These are phyloP conservation scores for Drosophila macrospina DNA, from an alignment of 2,888 invertebrate species.

Conservation along the genomic window DNA sequence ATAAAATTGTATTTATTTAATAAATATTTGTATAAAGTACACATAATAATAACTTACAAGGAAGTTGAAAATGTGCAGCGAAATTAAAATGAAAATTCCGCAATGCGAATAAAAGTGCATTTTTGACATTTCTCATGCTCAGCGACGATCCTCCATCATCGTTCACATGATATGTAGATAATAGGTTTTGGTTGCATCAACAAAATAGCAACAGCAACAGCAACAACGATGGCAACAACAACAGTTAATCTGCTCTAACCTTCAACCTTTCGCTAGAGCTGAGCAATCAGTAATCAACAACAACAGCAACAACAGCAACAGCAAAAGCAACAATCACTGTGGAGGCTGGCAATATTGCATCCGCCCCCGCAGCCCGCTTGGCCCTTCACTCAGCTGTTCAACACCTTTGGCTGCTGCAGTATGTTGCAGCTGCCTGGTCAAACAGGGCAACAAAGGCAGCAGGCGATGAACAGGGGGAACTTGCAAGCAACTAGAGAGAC, in stretches of 20 bases:
- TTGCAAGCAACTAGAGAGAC: slow-evolving; percentile 56
- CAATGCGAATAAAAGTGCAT: slow-evolving; percentile 12
- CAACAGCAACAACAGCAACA: slow-evolving; percentile 19
- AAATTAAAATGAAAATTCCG: slow-evolving; percentile 26
- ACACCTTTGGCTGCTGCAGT: slow-evolving; percentile 63
- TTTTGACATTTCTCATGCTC: slow-evolving; percentile 56
- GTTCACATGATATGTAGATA: slow-evolving; percentile 76
- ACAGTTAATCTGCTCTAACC: slow-evolving; percentile 63
- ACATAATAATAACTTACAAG: slow-evolving; percentile 9
- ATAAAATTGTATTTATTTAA: not conserved
- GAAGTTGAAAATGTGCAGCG: slow-evolving; percentile 27
- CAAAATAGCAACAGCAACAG: slow-evolving; percentile 39
- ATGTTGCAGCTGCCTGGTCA: slow-evolving; percentile 45
- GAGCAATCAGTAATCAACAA: slow-evolving; percentile 68
- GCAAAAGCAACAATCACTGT: slow-evolving; percentile 5
- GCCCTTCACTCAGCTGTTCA: slow-evolving; percentile 76
- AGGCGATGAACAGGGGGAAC: slow-evolving; percentile 6
- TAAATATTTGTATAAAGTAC: not conserved
- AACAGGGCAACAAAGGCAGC: slow-evolving; percentile 20
- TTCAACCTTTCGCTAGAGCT: slow-evolving; percentile 62
- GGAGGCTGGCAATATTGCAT: slow-evolving; percentile 27
- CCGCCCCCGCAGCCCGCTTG: slow-evolving; percentile 44
- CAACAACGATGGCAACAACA: slow-evolving; percentile 30
- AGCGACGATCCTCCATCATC: slow-evolving; percentile 39
- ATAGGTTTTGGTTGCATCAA: slow-evolving; percentile 70